Percentiles rank a stretch among this genome's conserved stretches.
Conservation (phyloP, 2,888 invertebrate genomes). For the Agrotis ipsilon region DNA sequence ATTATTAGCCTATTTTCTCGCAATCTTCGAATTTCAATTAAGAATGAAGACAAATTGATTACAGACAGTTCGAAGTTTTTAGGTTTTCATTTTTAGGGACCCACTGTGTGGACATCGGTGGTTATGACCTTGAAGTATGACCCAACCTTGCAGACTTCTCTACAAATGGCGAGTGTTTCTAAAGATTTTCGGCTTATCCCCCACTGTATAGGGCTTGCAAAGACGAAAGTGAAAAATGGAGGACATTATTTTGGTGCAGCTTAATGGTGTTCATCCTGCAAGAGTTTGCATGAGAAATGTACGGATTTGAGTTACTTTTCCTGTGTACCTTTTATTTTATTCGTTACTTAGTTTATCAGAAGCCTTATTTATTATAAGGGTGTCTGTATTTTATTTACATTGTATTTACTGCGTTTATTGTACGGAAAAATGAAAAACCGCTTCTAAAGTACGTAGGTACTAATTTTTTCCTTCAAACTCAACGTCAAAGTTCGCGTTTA, state of each 20-base stretch:
- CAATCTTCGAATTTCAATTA: too few relatives aligned
- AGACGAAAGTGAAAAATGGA: conserved; percentile 19
- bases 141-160: background rate
- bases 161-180: background rate
- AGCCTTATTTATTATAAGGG: too few relatives aligned
- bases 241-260: conserved; percentile 25
- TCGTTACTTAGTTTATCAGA: background rate
- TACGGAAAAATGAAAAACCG: too few relatives aligned
- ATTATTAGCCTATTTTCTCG: too few relatives aligned
- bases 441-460: too few relatives aligned
- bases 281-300: background rate
- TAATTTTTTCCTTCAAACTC: background rate
- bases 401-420: too few relatives aligned
- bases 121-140: background rate
- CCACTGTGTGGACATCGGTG: background rate
- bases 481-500: too few relatives aligned
- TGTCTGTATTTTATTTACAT: too few relatives aligned
- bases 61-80: too few relatives aligned
- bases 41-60: too few relatives aligned
- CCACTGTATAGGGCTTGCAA: conserved; percentile 1
- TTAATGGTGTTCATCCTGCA: background rate
- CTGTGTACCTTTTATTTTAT: background rate
- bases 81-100: background rate
- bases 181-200: conserved; percentile 1
- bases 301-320: background rate